A percentile compares a stretch with the other conserved stretches of the same genome.
These are phyloP conservation scores for Enteromius paludinosus DNA, from an alignment of 2,797 vertebrate genomes.

Conservation along the genomic window DNA sequence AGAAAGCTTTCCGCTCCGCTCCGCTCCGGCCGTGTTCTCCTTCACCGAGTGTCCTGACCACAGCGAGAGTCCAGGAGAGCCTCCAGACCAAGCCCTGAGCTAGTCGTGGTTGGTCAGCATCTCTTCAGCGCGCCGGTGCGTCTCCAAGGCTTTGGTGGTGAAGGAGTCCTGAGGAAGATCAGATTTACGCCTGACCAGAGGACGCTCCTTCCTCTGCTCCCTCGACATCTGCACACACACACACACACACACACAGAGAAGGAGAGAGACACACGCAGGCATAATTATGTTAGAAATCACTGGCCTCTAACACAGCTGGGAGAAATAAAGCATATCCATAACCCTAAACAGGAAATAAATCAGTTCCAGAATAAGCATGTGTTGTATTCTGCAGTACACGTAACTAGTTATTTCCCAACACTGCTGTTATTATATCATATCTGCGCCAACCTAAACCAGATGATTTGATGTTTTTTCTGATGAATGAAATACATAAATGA, in stretches of 20 bases:
- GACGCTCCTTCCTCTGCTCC: constrained; percentile 91
- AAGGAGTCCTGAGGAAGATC: constrained; percentile 99
- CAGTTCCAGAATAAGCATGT: no score
- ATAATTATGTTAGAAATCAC: no score
- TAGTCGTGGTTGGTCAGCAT: constrained; percentile 92
- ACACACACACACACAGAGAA: neutral
- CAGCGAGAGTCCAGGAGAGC: constrained; percentile 1
- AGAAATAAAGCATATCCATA: no score
- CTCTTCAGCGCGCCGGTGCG: constrained; percentile 92
- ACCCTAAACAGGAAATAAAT: no score
- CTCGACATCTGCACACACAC: constrained; percentile 81
- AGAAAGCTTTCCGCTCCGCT: neutral
- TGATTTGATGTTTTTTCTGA: no score
- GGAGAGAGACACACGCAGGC: neutral
- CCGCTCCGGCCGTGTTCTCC: neutral
- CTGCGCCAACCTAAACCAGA: no score
- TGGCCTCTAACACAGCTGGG: no score
- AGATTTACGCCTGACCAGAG: constrained; percentile 91
- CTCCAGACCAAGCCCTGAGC: constrained; percentile 54
- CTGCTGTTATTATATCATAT: no score
- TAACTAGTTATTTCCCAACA: no score
- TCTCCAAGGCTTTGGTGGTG: constrained; percentile 99
- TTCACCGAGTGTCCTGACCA: neutral
- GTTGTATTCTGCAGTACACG: no score
- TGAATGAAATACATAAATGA: no score